Base-by-base conservation (phyloP, 2,797 vertebrate genomes). In the Crenuchus spilurus region DNA sequence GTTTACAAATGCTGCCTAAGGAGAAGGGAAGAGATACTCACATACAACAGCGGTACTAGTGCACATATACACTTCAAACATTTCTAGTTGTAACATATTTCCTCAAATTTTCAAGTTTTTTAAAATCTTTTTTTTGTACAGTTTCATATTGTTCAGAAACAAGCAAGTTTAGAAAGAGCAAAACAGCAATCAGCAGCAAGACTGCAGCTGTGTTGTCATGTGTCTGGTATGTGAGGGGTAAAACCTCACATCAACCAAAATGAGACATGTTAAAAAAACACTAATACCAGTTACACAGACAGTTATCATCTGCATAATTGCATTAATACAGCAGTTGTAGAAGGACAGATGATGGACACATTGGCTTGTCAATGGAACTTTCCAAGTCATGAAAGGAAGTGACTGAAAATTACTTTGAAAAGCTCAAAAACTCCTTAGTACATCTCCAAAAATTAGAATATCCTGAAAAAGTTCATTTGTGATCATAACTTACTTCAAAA, bases 1-100 rank as follows among this genome's bases (percentile, higher is more conserved):
- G 74, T 81, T 76, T 73, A 76, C 73, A 78, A 86, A 84, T 67
- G 78, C 78, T 84, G 83, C 68, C 80, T 73, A 75, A 65, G 72
- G 33, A 68, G 48, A 54, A 62, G 51, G 70, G 61, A 49, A 77
- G 68, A 80, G 31, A 76, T 61, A 70, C 72, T 74, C 64, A 58
- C 20, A 44, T 64, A 70, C 60, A 30, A 48, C 75, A 76, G 72
- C 33, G 58, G 57, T 33, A 51, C 4, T 24, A 58, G 48, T 33
- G 48, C 35, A 70, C 24, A 76, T 54, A 66, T 60, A 75, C 54
- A 73, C 16, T 46, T 51, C 6, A 42, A 42, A 75, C 35, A 28
- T 51, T 48, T 69, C 44, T 49, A 81, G 72, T 26, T 55, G 49
- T 70, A 83, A 76, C 66, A 46, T 76, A n/a, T 57, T 39, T 74